Percentiles rank a stretch among this genome's conserved stretches.
phyloP scores from a whole-genome alignment of 2,888 invertebrate species.

The Nebria salina region DNA sequence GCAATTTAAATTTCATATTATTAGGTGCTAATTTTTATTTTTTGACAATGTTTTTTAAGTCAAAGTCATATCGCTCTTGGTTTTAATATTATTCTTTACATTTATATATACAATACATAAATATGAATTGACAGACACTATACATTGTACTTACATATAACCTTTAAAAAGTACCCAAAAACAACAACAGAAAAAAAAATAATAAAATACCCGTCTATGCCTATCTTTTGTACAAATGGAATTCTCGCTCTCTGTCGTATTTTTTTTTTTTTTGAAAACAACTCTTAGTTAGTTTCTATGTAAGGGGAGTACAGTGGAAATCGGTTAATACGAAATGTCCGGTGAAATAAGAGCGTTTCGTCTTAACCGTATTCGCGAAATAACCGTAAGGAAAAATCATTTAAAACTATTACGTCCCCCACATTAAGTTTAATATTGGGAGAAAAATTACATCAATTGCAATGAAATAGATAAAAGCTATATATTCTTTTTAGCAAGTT shows the following conservation, averaged over 20 bases:
- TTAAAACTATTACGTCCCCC: too few species aligned
- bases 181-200: background rate
- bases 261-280: background rate
- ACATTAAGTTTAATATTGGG: too few species aligned
- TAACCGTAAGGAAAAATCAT: too few species aligned
- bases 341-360: background rate
- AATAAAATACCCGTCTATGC: background rate
- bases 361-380: background rate
- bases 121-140: constrained; percentile 34
- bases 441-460: too few species aligned
- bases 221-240: background rate
- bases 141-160: constrained; percentile 3
- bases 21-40: constrained; percentile 24
- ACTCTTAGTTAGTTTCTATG: background rate
- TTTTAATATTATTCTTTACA: constrained; percentile 21
- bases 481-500: too few species aligned
- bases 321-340: background rate
- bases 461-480: too few species aligned
- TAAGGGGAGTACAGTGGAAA: background rate
- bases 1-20: background rate
- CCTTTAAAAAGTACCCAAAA: background rate
- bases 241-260: background rate
- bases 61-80: constrained; percentile 47
- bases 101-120: background rate
- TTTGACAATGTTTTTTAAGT: constrained; percentile 38